Base-by-base conservation (phyloP, 2,888 invertebrate species). In the Andricus quercusramuli region DNA sequence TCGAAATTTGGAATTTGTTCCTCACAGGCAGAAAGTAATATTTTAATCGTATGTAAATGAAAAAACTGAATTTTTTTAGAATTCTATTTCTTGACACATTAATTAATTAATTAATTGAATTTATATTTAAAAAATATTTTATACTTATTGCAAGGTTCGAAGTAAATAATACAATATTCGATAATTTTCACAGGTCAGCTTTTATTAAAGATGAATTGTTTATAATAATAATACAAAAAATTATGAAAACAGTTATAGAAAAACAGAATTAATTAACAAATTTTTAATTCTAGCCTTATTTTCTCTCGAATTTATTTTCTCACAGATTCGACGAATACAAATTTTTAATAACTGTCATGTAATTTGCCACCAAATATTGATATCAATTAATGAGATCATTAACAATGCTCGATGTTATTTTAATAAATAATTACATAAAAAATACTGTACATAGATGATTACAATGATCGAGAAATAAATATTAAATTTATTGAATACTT, bases 371-470 rank as follows among this genome's bases (percentile, higher is more conserved):
- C 25, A 22, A 62, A 62, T 62, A 13, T 62, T 15, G 13, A 13
- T 15, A 25, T 25, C 62, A 13, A 62, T 62, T 62, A 62, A 25
- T 62, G 62, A 25, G 25, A 25, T 47, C 15, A 37, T 56, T 56
- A 0, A 56, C n/a, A 29, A 29, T 2, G 70, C 3, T 74, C 29
- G 51, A 47, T 51, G 17, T 25, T 64, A 56, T 74, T 56, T 32
- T 56, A 74, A 51, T 74, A 74, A 74, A 74, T 74, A 74, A 25
- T n/a, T 25, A 17, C 1, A 44, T 68, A 51, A 32, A 68, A 70
- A 70, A 70, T 70, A 70, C 70, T 70, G 70, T 6, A 29, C 51
- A 74, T 32, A 56, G 51, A 51, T 32, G n/a, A 29, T 37, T 13
- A 29, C 20, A 32, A 56, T 56, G 74, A 74, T 32, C 32, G 51